Base-by-base conservation (phyloP, 1,140 invertebrate genomes). In the Meloidogyne exigua region DNA sequence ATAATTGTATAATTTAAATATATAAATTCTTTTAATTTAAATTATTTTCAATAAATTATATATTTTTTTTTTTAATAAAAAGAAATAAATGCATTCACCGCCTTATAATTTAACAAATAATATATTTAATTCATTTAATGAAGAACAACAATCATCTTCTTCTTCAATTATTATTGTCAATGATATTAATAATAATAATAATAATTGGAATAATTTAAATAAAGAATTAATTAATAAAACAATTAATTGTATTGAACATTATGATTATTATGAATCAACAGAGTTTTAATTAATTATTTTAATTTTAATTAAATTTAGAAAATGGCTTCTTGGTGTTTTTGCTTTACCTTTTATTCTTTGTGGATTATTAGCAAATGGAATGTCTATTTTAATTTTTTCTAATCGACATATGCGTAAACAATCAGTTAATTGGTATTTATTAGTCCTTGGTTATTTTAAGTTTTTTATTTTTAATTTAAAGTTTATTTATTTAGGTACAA, bases 261-360 rank as follows among this genome's bases (percentile, higher is more conserved):
- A 83, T 64, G 82, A 83, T 25, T 76, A 83, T 64, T 83, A 83
- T 72, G 76, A 83, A 63, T 23, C 70, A 15, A 82, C 76, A 18
- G 82, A 83, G 57, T 82, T 32, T 32, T 32, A 39, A 39, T 39
- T 39, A 39, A 39, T 9, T 75, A 12, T 63, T 12, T 71, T 23
- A 75, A 39, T 25, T 23, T 75, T 28, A 13, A 32, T 28, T 28
- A 74, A 75, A 39, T 42, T 76, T 63, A 80, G 65, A 72, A 63
- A 70, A 49, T 70, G 68, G 32, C 32, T 68, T 21, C 23, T 77
- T 9, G 81, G 81, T 26, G 68, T 85, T n/a, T 81, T 83, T 15
- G 83, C 83, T 0, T 64, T 85, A 23, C 83, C 83, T 12, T 85
- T 84, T 63, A 85, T 84, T 44, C n/a, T 81, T 39, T 66, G 84